Conservation (phyloP, 1,140 invertebrate species). For the Drosophila erecta region DNA sequence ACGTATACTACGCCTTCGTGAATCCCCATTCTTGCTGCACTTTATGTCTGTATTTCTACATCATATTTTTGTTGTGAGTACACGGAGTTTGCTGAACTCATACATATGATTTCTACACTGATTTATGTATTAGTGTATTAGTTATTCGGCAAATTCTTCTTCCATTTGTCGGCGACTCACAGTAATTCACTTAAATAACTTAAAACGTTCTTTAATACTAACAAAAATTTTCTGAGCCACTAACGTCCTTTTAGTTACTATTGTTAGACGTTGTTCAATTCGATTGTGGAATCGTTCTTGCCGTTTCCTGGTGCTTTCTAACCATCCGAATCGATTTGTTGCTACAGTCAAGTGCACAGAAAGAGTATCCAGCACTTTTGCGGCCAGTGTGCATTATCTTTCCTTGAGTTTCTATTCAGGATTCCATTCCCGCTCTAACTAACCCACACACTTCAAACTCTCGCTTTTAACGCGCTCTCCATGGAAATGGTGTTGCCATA, state of each 20-base stretch:
- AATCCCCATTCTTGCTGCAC: neutral
- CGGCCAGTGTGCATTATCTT: constrained; percentile 32
- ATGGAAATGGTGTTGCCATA: constrained; percentile 34
- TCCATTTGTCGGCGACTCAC: too few species aligned
- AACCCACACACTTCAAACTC: constrained; percentile 68
- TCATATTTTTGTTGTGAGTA: neutral
- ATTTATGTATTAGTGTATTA: too few species aligned
- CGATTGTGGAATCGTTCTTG: too few species aligned
- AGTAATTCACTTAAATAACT: too few species aligned
- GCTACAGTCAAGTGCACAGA: constrained; percentile 2
- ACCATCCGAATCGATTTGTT: constrained; percentile 21
- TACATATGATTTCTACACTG: too few species aligned
- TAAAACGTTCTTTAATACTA: too few species aligned
- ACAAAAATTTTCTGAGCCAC: too few species aligned
- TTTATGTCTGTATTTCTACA: neutral
- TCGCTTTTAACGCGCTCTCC: constrained; percentile 62
- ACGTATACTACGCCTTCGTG: neutral
- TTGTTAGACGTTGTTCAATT: neutral
- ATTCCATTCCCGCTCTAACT: constrained; percentile 8
- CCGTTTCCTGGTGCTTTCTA: constrained; percentile 8
- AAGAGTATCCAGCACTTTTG: constrained; percentile 51
- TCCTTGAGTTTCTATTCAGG: constrained; percentile 20
- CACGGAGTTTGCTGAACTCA: too few species aligned
- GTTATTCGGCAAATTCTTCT: too few species aligned
- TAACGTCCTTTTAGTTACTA: neutral